phyloP scores from a whole-genome alignment of 2,888 invertebrate species.

The Amiota mariae region DNA sequence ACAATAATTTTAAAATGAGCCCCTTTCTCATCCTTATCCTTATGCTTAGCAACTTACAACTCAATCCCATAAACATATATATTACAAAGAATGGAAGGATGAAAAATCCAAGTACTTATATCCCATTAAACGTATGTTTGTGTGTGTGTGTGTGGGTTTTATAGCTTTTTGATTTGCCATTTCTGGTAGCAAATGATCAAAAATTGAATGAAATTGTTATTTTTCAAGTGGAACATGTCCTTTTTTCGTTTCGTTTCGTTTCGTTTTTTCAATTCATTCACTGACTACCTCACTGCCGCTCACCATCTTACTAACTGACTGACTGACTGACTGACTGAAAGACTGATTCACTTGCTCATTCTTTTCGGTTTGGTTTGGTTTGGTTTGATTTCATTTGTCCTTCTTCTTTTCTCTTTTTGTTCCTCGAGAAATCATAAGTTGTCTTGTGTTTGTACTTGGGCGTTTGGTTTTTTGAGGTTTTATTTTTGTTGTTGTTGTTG shows the following conservation, averaged over 20 bases:
- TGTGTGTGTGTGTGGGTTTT: conserved; percentile 49
- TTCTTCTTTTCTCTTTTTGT: neutral
- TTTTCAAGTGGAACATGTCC: conserved; percentile 67
- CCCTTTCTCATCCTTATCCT: neutral
- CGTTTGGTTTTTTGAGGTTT: neutral
- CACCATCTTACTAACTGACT: no score
- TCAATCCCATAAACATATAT: conserved; percentile 28
- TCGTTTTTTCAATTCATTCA: neutral
- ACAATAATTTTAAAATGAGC: no score
- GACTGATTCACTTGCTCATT: neutral
- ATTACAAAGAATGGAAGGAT: no score
- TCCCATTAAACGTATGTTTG: neutral
- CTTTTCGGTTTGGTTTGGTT: neutral
- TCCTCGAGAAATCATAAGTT: neutral
- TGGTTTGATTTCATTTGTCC: neutral
- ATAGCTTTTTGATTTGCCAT: conserved; percentile 69
- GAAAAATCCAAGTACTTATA: no score
- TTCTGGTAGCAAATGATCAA: conserved; percentile 70
- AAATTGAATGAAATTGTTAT: conserved; percentile 68
- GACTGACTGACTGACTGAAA: neutral
- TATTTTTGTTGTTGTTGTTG: neutral
- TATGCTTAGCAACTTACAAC: neutral
- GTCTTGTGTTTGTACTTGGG: neutral
- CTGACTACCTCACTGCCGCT: neutral
- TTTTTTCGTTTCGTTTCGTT: no score